These are phyloP conservation scores for Oceanodroma leucorhoa DNA, from an alignment of 2,797 vertebrate genomes.

Conservation along the genomic window DNA sequence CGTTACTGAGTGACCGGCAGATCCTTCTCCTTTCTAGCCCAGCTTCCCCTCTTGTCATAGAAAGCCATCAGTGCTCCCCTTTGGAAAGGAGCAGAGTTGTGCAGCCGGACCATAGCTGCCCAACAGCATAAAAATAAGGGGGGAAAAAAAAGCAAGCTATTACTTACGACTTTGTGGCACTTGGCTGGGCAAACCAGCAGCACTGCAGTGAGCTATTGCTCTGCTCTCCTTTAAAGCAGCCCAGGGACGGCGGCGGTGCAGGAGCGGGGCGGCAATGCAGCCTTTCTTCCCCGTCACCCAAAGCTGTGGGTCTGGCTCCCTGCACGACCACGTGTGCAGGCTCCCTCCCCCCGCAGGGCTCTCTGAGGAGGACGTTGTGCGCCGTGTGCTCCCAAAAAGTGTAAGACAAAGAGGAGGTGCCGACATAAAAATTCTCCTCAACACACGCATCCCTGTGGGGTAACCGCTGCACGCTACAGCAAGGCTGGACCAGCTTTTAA, in stretches of 20 bases:
- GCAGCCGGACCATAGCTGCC: not conserved
- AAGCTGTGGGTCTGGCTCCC: not conserved
- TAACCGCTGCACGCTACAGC: rapidly evolving
- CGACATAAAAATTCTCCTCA: rapidly evolving
- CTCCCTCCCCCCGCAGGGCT: not conserved
- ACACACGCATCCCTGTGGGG: rapidly evolving
- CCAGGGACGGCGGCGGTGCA: rapidly evolving
- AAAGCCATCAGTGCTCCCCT: not conserved
- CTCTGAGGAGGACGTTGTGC: rapidly evolving
- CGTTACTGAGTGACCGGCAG: not conserved
- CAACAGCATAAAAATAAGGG: not conserved
- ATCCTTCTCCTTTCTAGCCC: not conserved
- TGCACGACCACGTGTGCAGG: rapidly evolving
- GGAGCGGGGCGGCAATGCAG: rapidly evolving
- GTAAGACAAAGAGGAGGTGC: rapidly evolving
- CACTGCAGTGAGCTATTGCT: rapidly evolving
- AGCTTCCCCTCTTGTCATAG: not conserved
- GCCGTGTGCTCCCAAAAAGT: not conserved
- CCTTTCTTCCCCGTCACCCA: not conserved
- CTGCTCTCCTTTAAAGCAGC: not conserved
- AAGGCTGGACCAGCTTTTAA: not conserved
- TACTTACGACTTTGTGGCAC: not conserved
- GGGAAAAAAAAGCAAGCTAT: not conserved
- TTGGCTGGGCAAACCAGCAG: not conserved
- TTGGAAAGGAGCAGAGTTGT: not conserved